These are phyloP conservation scores for Drosophila equinoxialis DNA, from an alignment of 1,140 invertebrate species.

Conservation along the genomic window DNA sequence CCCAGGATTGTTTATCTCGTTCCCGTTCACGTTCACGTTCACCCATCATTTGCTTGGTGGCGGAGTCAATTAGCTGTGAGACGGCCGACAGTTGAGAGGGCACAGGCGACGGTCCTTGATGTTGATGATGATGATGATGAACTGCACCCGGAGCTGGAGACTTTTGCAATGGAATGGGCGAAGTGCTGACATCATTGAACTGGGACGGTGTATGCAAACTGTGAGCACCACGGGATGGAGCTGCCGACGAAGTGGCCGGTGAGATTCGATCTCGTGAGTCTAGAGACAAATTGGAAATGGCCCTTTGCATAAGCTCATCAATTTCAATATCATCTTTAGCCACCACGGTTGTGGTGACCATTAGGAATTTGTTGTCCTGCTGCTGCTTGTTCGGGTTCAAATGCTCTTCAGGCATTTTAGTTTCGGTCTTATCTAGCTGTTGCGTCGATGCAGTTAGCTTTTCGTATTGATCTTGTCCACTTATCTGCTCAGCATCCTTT, in stretches of 20 bases:
- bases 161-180: slow-evolving; percentile 78
- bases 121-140: slow-evolving; percentile 2
- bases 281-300: slow-evolving; percentile 80
- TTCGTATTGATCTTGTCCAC: slow-evolving; percentile 74
- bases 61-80: slow-evolving; percentile 75
- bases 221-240: slow-evolving; percentile 42
- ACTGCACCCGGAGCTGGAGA: slow-evolving; percentile 59
- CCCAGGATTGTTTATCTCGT: slow-evolving; percentile 76
- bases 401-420: slow-evolving; percentile 43
- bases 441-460: slow-evolving; percentile 75
- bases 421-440: slow-evolving; percentile 58
- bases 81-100: slow-evolving; percentile 72
- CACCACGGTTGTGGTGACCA: slow-evolving; percentile 39
- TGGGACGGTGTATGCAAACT: slow-evolving; percentile 58
- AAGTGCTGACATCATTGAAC: slow-evolving; percentile 81
- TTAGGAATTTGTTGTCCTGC: slow-evolving; percentile 75
- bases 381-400: slow-evolving; percentile 25
- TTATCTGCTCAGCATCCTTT: slow-evolving; percentile 60
- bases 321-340: slow-evolving; percentile 81
- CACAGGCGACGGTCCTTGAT: slow-evolving; percentile 75
- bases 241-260: slow-evolving; percentile 63
- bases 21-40: slow-evolving; percentile 52
- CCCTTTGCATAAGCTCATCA: slow-evolving; percentile 81
- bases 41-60: slow-evolving; percentile 72
- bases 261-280: slow-evolving; percentile 78